These are phyloP conservation scores for Entomobrya proxima DNA, from an alignment of 2,888 invertebrate species.

Conservation along the genomic window DNA sequence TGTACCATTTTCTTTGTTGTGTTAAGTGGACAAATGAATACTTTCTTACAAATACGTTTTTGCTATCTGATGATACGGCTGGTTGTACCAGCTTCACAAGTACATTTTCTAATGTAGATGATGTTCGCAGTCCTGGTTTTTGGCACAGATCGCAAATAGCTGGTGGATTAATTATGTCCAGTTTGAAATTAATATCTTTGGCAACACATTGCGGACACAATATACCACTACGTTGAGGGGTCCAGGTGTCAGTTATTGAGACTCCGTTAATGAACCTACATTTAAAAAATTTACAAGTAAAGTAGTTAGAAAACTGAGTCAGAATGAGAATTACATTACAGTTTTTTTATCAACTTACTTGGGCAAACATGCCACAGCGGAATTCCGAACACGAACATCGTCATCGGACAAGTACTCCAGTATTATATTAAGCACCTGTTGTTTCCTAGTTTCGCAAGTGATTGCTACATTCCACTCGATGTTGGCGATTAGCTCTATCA, in stretches of 20 bases:
- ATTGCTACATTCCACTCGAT: conserved; percentile 71
- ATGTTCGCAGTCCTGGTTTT: not conserved
- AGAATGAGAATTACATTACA: not conserved
- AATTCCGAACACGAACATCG: conserved; percentile 86
- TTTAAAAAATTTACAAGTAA: not conserved
- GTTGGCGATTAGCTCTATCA: conserved; percentile 82
- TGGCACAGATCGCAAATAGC: conserved; percentile 17
- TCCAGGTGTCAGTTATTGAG: conserved; percentile 39
- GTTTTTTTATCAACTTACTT: conserved; percentile 80
- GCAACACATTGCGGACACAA: conserved; percentile 51
- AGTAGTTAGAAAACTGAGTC: not conserved
- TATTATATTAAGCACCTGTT: conserved; percentile 82
- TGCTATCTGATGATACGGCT: conserved; percentile 32
- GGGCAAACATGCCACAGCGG: conserved; percentile 83
- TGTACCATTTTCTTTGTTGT: not conserved
- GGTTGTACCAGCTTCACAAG: conserved; percentile 33
- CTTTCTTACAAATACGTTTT: conserved; percentile 50
- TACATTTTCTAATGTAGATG: conserved; percentile 34
- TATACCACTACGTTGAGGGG: conserved; percentile 33
- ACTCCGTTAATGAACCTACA: conserved; percentile 33
- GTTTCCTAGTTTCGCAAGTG: conserved; percentile 76
- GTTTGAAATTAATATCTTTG: conserved; percentile 30
- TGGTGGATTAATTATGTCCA: not conserved
- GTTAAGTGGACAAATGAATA: not conserved
- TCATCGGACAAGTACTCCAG: conserved; percentile 84